Base-by-base conservation (phyloP, 2,888 invertebrate species). In the Clistopyga incitator region DNA sequence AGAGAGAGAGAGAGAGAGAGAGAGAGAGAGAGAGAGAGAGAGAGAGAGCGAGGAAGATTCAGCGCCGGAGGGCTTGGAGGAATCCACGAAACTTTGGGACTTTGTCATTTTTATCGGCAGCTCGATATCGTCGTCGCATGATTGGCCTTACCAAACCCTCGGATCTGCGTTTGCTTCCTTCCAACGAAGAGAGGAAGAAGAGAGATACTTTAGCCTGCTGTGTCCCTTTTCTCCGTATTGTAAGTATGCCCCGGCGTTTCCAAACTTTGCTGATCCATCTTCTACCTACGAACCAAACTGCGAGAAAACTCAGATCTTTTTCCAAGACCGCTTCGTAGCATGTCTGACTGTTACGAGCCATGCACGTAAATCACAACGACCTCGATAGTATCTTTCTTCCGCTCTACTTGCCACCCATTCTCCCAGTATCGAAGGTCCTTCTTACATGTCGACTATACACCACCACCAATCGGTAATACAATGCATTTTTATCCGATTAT, bases 31-130 rank as follows among this genome's bases (percentile, higher is more conserved):
- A 50, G 54, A 10, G 52, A 74, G 45, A 29, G 34, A 25, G 70
- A 20, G 59, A 38, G 47, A n/a, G n/a, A 47, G 47, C 4, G 47
- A 3, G n/a, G 47, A 47, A 67, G 20, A 67, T 67, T 52, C 29
- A 56, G 23, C 78, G 82, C 79, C 68, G n/a, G 47, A 71, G 82
- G 80, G 84, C 72, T 80, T 65, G 50, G 18, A 67, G 75, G 67
- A 47, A 47, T 75, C 34, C 68, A 68, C 68, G 85, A 89, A 91
- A 89, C 87, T 90, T 89, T 80, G 82, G 85, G 89, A 92, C 90
- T 92, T 92, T 89, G 91, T 92, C 92, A 92, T 92, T 92, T 92
- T 92, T 92, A 92, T 92, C 91, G 91, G 90, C 90, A 88, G 88
- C 86, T 85, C 87, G 87, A 90, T 90, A 90, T 91, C 91, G 85